Evolutionary conservation across 2,888 invertebrate species (phyloP), one percentile per base, ranked within the genome.

Genomic region (Leptinotarsa rubiginosa): DNA sequence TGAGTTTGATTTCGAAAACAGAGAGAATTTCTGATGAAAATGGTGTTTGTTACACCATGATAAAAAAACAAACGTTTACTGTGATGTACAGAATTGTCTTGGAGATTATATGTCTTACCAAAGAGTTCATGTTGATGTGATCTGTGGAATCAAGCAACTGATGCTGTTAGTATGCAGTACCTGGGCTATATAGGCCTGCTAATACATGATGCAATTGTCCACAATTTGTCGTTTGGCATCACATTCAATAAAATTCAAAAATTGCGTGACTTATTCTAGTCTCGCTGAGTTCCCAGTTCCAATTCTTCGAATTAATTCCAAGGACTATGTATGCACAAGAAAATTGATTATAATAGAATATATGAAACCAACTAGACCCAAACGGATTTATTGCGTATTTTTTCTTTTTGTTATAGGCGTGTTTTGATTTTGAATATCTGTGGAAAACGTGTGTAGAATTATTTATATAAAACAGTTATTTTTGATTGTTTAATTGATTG

Each of bases 121-220:
- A 47, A 18, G 69, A 62, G 72, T 76, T 76, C 76, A 76, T 76
- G 74, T 65, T 72, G 71, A 50, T 41, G 22, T 70, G 65, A 22
- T 74, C 69, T 50, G 67, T 66, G 25, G n/a, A 47, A 65, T 56
- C 65, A 64, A 49, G n/a, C 54, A 66, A 76, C 76, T 76, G 72
- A 76, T 76, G 65, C 71, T 54, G 49, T 72, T 3, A 7, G 62
- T n/a, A 31, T 7, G 10, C 5, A 10, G 16, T 15, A n/a, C 62
- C 25, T 12, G 10, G 62, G 25, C 4, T 62, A 62, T 62, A 62
- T 62, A 62, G 62, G 62, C 5, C 20, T 62, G 7, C 16, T 31
- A 22, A 20, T 13, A 56, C 3, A 56, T 56, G 56, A 56, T 22
- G 56, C 22, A 56, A 56, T 56, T 56, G 18, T 12, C 4, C 4